phyloP scores from a whole-genome alignment of 2,888 invertebrate genomes.

The Syrphus vitripennis region DNA sequence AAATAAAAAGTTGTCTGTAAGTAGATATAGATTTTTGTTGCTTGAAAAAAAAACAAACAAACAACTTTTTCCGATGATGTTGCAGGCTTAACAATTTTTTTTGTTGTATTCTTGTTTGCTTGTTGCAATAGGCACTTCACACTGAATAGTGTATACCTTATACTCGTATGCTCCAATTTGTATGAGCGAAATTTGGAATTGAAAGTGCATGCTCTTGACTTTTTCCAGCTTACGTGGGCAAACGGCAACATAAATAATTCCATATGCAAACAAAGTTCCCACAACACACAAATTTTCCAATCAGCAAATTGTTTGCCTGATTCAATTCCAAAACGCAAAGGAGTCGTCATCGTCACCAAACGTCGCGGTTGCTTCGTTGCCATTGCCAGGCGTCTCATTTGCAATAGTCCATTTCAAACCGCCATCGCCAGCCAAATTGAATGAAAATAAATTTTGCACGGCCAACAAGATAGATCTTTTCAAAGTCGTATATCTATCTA shows the following conservation, averaged over 20 bases:
- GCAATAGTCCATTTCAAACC: not conserved
- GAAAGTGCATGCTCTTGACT: conserved; percentile 69
- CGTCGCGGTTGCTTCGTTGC: not conserved
- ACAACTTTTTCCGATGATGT: not conserved
- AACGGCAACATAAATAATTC: conserved; percentile 52
- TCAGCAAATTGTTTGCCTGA: conserved; percentile 51
- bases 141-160: not conserved
- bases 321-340: conserved; percentile 63
- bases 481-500: not conserved
- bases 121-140: conserved; percentile 42
- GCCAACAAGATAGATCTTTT: conserved; percentile 27
- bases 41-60: not conserved
- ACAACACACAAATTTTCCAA: conserved; percentile 45
- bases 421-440: not conserved
- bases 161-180: conserved; percentile 48
- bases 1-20: not conserved
- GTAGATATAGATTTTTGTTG: not conserved
- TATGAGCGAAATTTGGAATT: conserved; percentile 34
- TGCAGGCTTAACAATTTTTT: not conserved
- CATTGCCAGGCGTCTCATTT: not conserved
- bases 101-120: not conserved
- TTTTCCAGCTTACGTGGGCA: conserved; percentile 41
- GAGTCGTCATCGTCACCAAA: conserved; percentile 69
- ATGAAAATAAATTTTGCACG: conserved; percentile 9
- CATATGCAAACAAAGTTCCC: conserved; percentile 46